Conservation (phyloP, 2,888 invertebrate species). For the Nymphalis c-album region DNA sequence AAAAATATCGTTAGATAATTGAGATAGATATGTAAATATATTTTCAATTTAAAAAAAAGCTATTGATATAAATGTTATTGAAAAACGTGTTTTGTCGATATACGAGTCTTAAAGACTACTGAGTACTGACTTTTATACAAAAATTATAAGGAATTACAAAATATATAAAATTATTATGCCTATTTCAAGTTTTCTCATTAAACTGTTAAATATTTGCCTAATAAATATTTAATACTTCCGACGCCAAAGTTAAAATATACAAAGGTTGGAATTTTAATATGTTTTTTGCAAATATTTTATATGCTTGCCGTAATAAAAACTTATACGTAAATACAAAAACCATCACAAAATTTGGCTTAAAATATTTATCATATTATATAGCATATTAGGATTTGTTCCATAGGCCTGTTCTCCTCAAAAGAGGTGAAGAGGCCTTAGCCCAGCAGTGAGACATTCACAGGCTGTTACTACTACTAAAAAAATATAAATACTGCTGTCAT, state of each 20-base stretch:
- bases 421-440: no score
- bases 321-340: not conserved
- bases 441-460: no score
- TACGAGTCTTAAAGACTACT: not conserved
- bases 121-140: not conserved
- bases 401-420: no score
- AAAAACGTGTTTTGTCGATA: not conserved
- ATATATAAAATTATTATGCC: not conserved
- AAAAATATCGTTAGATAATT: not conserved
- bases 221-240: conserved; percentile 4
- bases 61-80: not conserved
- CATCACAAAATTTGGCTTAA: not conserved
- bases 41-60: not conserved
- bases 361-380: not conserved
- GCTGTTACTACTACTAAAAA: no score
- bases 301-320: not conserved
- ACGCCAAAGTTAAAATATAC: not conserved
- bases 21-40: not conserved
- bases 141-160: not conserved
- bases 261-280: not conserved
- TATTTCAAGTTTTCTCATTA: not conserved
- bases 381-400: no score
- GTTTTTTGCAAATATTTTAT: not conserved
- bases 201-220: not conserved
- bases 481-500: no score